These are phyloP conservation scores for Myiothlypis chrysogaster DNA, from an alignment of 2,797 vertebrate species.

Conservation along the genomic window DNA sequence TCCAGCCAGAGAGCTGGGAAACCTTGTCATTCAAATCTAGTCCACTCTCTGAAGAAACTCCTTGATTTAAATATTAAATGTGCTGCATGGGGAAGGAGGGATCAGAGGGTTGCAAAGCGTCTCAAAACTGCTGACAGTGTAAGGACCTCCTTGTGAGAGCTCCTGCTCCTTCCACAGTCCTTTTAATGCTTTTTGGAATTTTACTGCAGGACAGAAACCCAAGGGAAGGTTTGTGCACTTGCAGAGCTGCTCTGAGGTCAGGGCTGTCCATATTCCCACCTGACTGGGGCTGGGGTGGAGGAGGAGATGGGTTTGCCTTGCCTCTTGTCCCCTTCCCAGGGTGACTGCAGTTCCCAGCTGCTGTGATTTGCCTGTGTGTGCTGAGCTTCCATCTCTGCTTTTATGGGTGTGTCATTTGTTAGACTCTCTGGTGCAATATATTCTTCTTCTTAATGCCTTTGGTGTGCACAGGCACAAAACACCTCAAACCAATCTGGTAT, in stretches of 20 bases:
- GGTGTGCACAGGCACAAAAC: background rate
- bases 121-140: conserved; percentile 14
- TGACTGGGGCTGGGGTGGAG: background rate
- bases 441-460: background rate
- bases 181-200: background rate
- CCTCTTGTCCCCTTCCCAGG: background rate
- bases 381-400: background rate
- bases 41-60: background rate
- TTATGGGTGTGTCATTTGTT: background rate
- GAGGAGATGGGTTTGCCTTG: background rate
- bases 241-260: background rate
- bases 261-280: background rate
- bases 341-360: background rate
- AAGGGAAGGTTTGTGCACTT: background rate
- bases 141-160: conserved; percentile 7
- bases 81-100: background rate
- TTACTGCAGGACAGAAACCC: background rate
- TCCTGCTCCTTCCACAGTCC: background rate
- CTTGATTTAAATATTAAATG: background rate
- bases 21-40: background rate
- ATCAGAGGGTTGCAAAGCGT: background rate
- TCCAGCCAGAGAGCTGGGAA: background rate
- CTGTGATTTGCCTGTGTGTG: accelerated
- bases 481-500: background rate
- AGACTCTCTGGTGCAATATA: background rate